Percentiles rank a stretch among this genome's conserved stretches.
These are phyloP conservation scores for Oscheius sp. DNA, from an alignment of 1,140 invertebrate genomes.

Conservation along the genomic window DNA sequence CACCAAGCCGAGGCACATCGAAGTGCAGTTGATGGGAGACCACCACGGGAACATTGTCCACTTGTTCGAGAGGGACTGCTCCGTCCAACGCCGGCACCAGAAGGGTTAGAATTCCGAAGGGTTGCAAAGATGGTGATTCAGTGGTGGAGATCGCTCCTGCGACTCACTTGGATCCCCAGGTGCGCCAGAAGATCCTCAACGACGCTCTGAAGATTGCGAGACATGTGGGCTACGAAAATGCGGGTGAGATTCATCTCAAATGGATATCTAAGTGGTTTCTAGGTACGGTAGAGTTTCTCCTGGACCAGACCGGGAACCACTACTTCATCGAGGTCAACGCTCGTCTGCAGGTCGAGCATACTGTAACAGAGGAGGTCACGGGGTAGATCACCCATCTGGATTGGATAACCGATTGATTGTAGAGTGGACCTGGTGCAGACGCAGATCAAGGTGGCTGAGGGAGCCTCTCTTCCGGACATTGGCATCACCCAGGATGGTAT, in stretches of 20 bases:
- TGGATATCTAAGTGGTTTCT: background rate
- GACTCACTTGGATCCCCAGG: slow-evolving; percentile 74
- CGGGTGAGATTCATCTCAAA: slow-evolving; percentile 26
- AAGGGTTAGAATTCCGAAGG: slow-evolving; percentile 72
- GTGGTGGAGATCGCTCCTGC: slow-evolving; percentile 95
- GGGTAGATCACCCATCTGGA: slow-evolving; percentile 66
- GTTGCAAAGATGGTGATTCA: background rate
- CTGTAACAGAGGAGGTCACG: slow-evolving; percentile 97
- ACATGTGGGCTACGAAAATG: slow-evolving; percentile 82
- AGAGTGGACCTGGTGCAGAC: slow-evolving; percentile 94
- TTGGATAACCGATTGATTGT: slow-evolving; percentile 40
- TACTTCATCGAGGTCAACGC: slow-evolving; percentile 99
- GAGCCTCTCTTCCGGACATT: slow-evolving; percentile 85
- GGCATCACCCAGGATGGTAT: slow-evolving; percentile 88
- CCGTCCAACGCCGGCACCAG: slow-evolving; percentile 93
- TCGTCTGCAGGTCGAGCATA: slow-evolving; percentile 95
- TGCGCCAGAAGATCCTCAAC: slow-evolving; percentile 79
- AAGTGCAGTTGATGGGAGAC: slow-evolving; percentile 92
- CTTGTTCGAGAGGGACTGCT: slow-evolving; percentile 94
- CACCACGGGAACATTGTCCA: slow-evolving; percentile 91
- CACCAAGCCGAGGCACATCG: slow-evolving; percentile 92
- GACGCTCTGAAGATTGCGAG: slow-evolving; percentile 83
- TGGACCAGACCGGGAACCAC: slow-evolving; percentile 87
- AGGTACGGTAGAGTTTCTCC: slow-evolving; percentile 91
- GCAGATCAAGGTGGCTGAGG: slow-evolving; percentile 91